phyloP scores from a whole-genome alignment of 2,888 invertebrate species.

The Ochlodes sylvanus region DNA sequence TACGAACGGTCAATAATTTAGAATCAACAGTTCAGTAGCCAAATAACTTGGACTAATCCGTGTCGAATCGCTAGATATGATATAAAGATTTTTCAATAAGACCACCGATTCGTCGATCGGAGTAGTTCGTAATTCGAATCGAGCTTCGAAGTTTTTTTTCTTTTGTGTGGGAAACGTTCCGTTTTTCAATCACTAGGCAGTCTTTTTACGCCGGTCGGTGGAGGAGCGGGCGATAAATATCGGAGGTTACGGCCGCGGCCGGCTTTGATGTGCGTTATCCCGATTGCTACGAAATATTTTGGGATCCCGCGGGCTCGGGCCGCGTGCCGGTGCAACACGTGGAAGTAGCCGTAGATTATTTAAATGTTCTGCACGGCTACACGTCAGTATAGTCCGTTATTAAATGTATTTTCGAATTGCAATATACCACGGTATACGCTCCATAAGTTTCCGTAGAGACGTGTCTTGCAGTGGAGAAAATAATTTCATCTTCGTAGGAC shows the following conservation, averaged over 20 bases:
- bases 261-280: slow-evolving; percentile 70
- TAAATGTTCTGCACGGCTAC: background rate
- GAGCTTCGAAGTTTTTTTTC: slow-evolving; percentile 44
- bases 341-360: background rate
- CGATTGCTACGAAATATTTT: slow-evolving; percentile 60
- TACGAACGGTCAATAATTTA: slow-evolving; percentile 70
- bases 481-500: no score
- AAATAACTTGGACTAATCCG: slow-evolving; percentile 74
- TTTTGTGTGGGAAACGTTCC: slow-evolving; percentile 76
- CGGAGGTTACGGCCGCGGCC: slow-evolving; percentile 76
- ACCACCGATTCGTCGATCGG: slow-evolving; percentile 56
- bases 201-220: slow-evolving; percentile 70
- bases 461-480: no score
- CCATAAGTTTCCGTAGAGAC: no score
- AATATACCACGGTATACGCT: no score
- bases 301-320: slow-evolving; percentile 40
- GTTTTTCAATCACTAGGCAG: slow-evolving; percentile 76
- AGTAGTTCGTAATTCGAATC: slow-evolving; percentile 47
- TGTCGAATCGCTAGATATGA: slow-evolving; percentile 72
- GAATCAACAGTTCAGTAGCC: slow-evolving; percentile 78
- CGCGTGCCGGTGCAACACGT: slow-evolving; percentile 12
- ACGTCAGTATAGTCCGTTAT: background rate
- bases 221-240: slow-evolving; percentile 75
- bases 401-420: no score
- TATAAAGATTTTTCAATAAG: slow-evolving; percentile 72